These are phyloP conservation scores for Theonella swinhoei DNA, from an alignment of 37 sponge, comb jelly and placozoan species.

Conservation along the genomic window DNA sequence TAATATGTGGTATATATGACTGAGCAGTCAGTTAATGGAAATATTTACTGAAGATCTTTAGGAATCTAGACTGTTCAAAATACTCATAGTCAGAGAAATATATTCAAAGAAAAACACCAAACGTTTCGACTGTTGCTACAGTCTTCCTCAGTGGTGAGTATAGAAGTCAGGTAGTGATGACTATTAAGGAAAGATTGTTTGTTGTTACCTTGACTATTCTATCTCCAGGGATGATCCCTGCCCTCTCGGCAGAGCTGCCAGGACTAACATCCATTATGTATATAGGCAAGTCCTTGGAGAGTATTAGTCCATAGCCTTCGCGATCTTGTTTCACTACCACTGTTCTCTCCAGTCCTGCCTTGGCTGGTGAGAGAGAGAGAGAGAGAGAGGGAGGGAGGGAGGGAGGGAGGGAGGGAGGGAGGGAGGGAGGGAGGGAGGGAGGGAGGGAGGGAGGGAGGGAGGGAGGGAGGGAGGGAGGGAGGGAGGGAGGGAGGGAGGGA, in stretches of 20 bases:
- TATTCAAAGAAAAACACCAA: too few relatives aligned
- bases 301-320: conserved; percentile 69
- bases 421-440: background rate
- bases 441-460: conserved; percentile 8
- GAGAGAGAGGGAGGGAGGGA: background rate
- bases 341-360: conserved; percentile 63
- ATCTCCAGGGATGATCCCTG: conserved; percentile 59
- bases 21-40: too few relatives aligned
- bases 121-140: too few relatives aligned
- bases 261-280: conserved; percentile 38
- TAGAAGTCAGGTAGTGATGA: too few relatives aligned
- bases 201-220: conserved; percentile 61
- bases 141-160: too few relatives aligned
- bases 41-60: too few relatives aligned
- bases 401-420: background rate
- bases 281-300: conserved; percentile 59
- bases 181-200: too few relatives aligned
- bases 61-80: too few relatives aligned
- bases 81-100: too few relatives aligned
- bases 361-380: conserved; percentile 50
- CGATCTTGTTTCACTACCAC: conserved; percentile 49
- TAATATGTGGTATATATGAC: background rate
- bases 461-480: conserved; percentile 2
- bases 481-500: conserved; percentile 24
- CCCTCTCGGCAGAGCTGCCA: conserved; percentile 61